These are phyloP conservation scores for Caenorhabditis sp. DNA, from an alignment of 2,888 invertebrate species.

Conservation along the genomic window DNA sequence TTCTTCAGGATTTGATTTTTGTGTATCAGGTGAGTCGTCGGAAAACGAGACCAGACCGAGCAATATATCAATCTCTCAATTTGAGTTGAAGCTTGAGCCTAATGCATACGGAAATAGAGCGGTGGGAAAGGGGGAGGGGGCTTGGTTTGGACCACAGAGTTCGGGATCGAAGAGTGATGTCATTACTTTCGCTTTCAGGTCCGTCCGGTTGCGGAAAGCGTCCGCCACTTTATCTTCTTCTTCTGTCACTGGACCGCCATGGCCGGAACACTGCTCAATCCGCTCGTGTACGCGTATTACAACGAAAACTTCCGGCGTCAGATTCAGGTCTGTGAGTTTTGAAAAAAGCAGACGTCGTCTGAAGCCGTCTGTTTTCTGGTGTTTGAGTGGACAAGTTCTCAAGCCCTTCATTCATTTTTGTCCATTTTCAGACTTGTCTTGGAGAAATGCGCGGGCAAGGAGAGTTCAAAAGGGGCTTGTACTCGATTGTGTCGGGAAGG, in stretches of 20 bases:
- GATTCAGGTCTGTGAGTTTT: slow-evolving; percentile 54
- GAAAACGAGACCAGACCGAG: background rate
- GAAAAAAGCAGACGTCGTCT: background rate
- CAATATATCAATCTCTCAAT: slow-evolving; percentile 7
- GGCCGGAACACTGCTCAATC: slow-evolving; percentile 94
- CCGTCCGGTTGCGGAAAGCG: slow-evolving; percentile 42
- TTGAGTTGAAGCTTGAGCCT: background rate
- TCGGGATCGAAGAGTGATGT: background rate
- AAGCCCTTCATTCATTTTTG: background rate
- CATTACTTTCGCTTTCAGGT: slow-evolving; percentile 43
- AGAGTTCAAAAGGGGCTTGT: slow-evolving; percentile 52
- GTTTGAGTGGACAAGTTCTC: background rate
- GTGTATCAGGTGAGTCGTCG: slow-evolving; percentile 62
- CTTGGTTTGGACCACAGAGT: background rate
- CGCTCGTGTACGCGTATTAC: slow-evolving; percentile 81
- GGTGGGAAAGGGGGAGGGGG: background rate
- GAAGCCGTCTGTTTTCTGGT: background rate
- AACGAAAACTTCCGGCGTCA: slow-evolving; percentile 71
- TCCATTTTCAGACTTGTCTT: slow-evolving; percentile 41
- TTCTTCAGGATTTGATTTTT: slow-evolving; percentile 67
- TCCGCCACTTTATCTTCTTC: slow-evolving; percentile 85
- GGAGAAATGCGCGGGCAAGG: slow-evolving; percentile 54
- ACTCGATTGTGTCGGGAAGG: slow-evolving; percentile 54
- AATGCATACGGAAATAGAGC: background rate
- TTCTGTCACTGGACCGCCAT: slow-evolving; percentile 90